Evolutionary conservation across 2,888 invertebrate species (phyloP).

Genomic region (Eumerus sabulonum): DNA sequence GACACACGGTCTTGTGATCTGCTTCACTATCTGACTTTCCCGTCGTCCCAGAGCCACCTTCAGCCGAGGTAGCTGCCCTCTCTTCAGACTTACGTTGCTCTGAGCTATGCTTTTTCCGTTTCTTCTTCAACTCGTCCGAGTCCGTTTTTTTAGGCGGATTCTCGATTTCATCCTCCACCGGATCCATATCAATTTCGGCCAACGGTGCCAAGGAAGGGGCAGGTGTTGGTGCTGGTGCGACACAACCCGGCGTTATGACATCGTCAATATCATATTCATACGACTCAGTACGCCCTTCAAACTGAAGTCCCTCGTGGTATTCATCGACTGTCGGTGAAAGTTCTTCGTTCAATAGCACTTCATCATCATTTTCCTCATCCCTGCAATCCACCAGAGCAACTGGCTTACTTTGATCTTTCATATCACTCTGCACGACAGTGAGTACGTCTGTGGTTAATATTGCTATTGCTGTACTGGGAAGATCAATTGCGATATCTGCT

Average conservation of each 20-base stretch:
- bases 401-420: constrained; percentile 5
- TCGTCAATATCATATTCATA: constrained; percentile 76
- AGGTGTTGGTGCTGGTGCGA: constrained; percentile 78
- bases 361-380: constrained; percentile 59
- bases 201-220: constrained; percentile 82
- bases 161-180: constrained; percentile 82
- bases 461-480: constrained; percentile 28
- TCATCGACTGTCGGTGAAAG: constrained; percentile 78
- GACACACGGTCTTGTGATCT: constrained; percentile 91
- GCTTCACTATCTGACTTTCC: constrained; percentile 70
- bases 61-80: constrained; percentile 69
- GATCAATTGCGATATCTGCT: constrained; percentile 57
- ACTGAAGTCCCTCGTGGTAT: constrained; percentile 77
- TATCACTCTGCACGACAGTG: no score
- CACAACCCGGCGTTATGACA: constrained; percentile 74
- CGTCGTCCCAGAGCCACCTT: constrained; percentile 69
- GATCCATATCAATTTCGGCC: constrained; percentile 85
- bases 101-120: constrained; percentile 75
- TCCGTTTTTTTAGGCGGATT: constrained; percentile 54
- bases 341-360: constrained; percentile 72
- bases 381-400: constrained; percentile 12
- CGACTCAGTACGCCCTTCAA: constrained; percentile 73
- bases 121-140: constrained; percentile 71
- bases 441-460: neutral
- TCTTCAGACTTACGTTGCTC: constrained; percentile 73